Conservation (phyloP, 2,113 vertebrate genomes). For the Seriola quinqueradiata region DNA sequence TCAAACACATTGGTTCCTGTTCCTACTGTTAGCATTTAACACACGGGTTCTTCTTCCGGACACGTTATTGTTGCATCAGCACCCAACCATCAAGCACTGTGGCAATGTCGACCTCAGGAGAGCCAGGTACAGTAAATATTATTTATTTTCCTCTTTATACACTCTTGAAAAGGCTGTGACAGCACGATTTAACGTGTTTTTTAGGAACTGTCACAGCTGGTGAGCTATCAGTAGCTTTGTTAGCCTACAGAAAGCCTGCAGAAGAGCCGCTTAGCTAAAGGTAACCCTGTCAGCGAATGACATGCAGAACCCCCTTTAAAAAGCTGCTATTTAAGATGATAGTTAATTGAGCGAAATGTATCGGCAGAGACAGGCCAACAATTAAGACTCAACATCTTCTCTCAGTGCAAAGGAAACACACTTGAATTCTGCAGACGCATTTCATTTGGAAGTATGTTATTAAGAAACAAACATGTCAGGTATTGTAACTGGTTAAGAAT, state of each 20-base stretch:
- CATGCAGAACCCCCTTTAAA: not conserved
- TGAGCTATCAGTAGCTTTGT: conserved; percentile 14
- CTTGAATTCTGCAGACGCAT: fast-evolving
- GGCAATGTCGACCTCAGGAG: conserved; percentile 77
- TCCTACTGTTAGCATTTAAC: not conserved
- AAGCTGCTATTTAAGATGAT: fast-evolving
- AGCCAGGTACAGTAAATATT: conserved; percentile 70
- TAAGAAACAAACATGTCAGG: not conserved
- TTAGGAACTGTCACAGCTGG: not conserved
- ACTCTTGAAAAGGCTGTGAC: not conserved
- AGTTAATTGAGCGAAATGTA: fast-evolving
- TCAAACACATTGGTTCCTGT: conserved; percentile 38
- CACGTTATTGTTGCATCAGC: conserved; percentile 88
- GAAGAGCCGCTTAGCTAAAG: conserved; percentile 1
- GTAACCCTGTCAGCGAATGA: not conserved
- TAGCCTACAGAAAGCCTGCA: not conserved
- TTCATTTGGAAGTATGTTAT: fast-evolving
- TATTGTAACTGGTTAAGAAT: no score
- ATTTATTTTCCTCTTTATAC: not conserved
- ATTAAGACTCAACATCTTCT: not conserved
- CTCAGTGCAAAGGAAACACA: fast-evolving
- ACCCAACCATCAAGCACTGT: conserved; percentile 23
- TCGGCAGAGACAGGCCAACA: not conserved
- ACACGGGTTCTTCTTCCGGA: conserved; percentile 61
- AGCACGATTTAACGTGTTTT: not conserved